These are phyloP conservation scores for Eurois occulta DNA, from an alignment of 2,888 invertebrate genomes.

Conservation along the genomic window DNA sequence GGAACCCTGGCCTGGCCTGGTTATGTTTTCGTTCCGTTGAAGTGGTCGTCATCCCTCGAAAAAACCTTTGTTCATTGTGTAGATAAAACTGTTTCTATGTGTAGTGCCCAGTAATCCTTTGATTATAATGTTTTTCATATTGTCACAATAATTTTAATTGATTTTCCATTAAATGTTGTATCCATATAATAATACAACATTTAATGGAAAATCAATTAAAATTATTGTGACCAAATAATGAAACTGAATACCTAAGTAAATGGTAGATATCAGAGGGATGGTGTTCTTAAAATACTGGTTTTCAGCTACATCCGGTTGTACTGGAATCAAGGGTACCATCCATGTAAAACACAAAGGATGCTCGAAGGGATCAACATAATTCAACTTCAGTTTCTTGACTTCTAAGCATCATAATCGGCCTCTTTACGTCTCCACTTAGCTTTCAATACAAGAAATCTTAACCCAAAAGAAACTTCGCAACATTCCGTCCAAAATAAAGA, in stretches of 20 bases:
- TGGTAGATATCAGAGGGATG: background rate
- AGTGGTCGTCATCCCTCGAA: background rate
- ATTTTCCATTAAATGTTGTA: too few species aligned
- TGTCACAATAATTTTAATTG: background rate
- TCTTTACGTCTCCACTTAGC: slow-evolving; percentile 1
- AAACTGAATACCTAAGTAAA: background rate
- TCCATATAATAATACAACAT: background rate
- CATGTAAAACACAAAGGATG: background rate
- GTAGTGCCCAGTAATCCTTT: background rate
- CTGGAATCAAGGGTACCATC: background rate
- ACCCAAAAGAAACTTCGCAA: slow-evolving; percentile 4
- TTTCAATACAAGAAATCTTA: slow-evolving; percentile 14
- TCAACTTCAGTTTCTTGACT: background rate
- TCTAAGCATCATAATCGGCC: background rate
- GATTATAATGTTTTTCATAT: background rate
- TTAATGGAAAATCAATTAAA: slow-evolving; percentile 22
- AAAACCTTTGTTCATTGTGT: background rate
- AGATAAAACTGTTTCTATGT: background rate
- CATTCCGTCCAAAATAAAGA: slow-evolving; percentile 18
- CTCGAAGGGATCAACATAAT: background rate
- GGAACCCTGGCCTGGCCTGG: background rate
- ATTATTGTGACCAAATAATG: slow-evolving; percentile 18
- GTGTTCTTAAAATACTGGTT: background rate
- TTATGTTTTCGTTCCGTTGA: background rate
- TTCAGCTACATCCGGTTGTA: background rate